phyloP scores from a whole-genome alignment of 2,113 vertebrate genomes.

The Calcarius ornatus region DNA sequence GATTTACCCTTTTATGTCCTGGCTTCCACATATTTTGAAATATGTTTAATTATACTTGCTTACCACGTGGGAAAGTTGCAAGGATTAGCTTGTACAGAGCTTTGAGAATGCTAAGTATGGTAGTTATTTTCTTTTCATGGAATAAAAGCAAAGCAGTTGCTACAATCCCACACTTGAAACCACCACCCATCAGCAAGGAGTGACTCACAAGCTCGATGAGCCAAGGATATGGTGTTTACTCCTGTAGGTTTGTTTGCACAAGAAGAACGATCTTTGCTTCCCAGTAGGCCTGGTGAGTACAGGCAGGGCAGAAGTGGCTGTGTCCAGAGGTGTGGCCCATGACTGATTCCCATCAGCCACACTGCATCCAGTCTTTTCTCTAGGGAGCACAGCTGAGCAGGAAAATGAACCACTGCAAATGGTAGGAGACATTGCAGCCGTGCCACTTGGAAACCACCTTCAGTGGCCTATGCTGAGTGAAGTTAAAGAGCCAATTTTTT shows the following conservation, averaged over 20 bases:
- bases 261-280: neutral
- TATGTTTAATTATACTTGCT: neutral
- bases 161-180: conserved; percentile 8
- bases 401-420: neutral
- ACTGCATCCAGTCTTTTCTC: neutral
- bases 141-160: conserved; percentile 9
- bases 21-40: conserved; percentile 7
- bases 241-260: conserved; percentile 42
- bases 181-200: conserved; percentile 24
- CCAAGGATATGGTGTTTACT: conserved; percentile 29
- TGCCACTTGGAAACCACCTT: neutral
- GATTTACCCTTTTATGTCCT: neutral
- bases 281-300: neutral
- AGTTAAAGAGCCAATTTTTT: neutral
- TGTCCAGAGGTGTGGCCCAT: neutral
- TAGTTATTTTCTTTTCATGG: neutral
- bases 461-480: neutral
- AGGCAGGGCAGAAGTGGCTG: neutral
- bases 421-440: neutral
- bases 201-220: conserved; percentile 36
- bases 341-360: neutral
- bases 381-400: neutral
- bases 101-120: neutral
- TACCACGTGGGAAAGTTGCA: neutral
- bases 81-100: neutral